Conservation (phyloP, 2,797 vertebrate genomes). For the Sebastes matsubarae region DNA sequence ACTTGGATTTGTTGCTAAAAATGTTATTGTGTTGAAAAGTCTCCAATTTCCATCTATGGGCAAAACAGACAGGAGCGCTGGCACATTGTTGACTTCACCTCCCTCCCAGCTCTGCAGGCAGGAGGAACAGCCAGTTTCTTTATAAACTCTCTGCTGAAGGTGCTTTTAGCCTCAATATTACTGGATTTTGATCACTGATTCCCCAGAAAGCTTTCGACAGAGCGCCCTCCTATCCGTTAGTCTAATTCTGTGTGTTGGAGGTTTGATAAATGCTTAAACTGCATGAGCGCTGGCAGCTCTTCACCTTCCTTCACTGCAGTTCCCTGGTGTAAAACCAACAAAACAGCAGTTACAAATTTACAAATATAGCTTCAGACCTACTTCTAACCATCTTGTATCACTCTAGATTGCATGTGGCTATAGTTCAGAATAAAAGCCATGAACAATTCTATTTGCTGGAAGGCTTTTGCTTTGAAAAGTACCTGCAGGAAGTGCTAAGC, state of each 20-base stretch:
- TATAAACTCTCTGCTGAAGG: background rate
- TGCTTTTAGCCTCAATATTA: background rate
- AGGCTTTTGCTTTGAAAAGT: background rate
- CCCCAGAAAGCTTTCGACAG: background rate
- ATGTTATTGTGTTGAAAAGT: constrained; percentile 42
- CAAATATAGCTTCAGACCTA: background rate
- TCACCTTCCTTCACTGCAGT: background rate
- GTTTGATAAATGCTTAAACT: background rate
- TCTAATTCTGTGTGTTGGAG: background rate
- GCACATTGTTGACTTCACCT: background rate
- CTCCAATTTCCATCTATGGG: constrained; percentile 58
- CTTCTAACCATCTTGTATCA: background rate
- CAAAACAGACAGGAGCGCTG: constrained; percentile 48
- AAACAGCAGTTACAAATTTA: background rate
- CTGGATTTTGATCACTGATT: background rate
- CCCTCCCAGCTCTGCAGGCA: constrained; percentile 4
- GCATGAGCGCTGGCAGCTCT: background rate
- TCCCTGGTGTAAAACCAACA: background rate
- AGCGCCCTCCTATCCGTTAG: background rate
- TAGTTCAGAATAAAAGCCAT: background rate
- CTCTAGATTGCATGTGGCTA: background rate
- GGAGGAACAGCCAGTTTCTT: constrained; percentile 1
- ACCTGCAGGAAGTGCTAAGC: background rate
- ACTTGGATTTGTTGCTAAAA: constrained; percentile 29
- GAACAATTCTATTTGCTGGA: too few species aligned